Conservation (phyloP, 1,140 invertebrate genomes). For the Scaptomyza graminum region DNA sequence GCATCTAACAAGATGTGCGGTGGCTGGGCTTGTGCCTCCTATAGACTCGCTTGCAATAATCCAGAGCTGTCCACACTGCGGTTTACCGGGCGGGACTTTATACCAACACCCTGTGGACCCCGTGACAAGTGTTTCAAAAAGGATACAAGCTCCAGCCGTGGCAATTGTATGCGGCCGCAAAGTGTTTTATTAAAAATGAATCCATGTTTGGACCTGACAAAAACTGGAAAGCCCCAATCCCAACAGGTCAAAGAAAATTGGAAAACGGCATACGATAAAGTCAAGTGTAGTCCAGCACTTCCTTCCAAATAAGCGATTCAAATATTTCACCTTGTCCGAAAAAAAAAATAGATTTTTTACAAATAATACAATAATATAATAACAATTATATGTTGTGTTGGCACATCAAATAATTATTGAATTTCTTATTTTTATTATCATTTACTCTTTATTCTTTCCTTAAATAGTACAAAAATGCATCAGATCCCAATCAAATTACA, state of each 20-base stretch:
- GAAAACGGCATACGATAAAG: slow-evolving; percentile 14
- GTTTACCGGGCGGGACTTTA: slow-evolving; percentile 57
- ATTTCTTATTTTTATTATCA: too few species aligned
- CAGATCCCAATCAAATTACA: too few species aligned
- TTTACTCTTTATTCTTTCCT: too few species aligned
- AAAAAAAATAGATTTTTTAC: too few species aligned
- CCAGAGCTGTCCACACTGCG: slow-evolving; percentile 58
- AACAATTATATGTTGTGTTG: too few species aligned
- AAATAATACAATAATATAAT: too few species aligned
- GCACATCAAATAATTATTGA: too few species aligned
- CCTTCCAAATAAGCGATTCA: neutral
- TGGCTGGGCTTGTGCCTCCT: slow-evolving; percentile 68
- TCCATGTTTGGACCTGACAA: slow-evolving; percentile 10
- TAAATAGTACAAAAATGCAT: too few species aligned
- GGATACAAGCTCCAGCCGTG: slow-evolving; percentile 46
- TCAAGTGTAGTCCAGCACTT: neutral
- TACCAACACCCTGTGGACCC: slow-evolving; percentile 65
- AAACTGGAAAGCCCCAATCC: neutral
- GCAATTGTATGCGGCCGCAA: slow-evolving; percentile 44
- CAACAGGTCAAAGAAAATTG: slow-evolving; percentile 7
- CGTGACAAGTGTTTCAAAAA: slow-evolving; percentile 44
- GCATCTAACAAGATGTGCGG: slow-evolving; percentile 52
- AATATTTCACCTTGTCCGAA: too few species aligned
- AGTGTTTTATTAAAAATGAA: neutral
- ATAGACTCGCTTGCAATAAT: slow-evolving; percentile 56